These are phyloP conservation scores for Onchidella celtica DNA, from an alignment of 2,888 invertebrate species.

Conservation along the genomic window DNA sequence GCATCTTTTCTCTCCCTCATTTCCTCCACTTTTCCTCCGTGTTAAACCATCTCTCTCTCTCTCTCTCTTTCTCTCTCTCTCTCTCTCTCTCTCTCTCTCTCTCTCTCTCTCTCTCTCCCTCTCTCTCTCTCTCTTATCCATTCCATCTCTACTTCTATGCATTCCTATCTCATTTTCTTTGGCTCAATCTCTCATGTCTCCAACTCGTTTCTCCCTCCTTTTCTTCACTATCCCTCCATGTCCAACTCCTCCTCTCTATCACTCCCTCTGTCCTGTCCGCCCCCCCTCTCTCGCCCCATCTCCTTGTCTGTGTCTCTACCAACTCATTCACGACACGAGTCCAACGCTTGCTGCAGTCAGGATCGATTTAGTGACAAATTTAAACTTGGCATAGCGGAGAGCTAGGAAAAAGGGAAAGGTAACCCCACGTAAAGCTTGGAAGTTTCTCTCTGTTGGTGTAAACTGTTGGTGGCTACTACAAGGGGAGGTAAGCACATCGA, in stretches of 20 bases:
- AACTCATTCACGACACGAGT: no score
- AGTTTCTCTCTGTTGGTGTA: no score
- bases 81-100: conserved; percentile 24
- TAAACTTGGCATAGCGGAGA: no score
- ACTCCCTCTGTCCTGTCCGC: neutral
- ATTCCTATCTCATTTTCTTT: neutral
- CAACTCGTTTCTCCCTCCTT: neutral
- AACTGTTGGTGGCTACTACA: no score
- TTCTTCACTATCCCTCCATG: neutral
- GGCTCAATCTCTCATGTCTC: neutral
- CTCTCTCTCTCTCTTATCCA: neutral
- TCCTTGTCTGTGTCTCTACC: neutral
- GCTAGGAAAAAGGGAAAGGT: no score
- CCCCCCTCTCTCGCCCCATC: neutral
- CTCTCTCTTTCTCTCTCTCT: conserved; percentile 1
- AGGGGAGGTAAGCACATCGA: no score
- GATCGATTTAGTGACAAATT: no score
- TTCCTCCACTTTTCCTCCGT: neutral
- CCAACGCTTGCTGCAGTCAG: no score
- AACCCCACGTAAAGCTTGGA: no score
- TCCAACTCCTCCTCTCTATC: neutral
- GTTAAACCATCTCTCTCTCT: neutral
- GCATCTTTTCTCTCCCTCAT: neutral
- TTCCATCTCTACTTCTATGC: neutral
- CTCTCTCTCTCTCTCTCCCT: conserved; percentile 13